Conservation (phyloP, 2,797 vertebrate species). For the Sylvia borin region DNA sequence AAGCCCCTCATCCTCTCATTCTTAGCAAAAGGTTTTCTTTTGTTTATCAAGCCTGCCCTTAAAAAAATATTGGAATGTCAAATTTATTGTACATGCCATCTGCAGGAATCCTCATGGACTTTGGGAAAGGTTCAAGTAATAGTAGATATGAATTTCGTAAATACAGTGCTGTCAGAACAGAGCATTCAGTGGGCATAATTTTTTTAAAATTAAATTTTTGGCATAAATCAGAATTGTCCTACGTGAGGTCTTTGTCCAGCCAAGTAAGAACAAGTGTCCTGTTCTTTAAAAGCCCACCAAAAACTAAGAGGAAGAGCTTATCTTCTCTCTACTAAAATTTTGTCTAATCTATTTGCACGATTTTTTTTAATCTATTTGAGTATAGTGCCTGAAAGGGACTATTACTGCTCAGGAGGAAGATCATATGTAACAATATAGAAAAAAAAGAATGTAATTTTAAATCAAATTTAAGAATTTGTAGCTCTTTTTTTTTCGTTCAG, state of each 20-base stretch:
- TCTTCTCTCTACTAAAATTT: background rate
- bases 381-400: background rate
- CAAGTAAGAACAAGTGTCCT: background rate
- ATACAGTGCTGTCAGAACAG: background rate
- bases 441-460: background rate
- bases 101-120: background rate
- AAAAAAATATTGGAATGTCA: background rate
- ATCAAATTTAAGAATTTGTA: constrained; percentile 3
- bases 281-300: background rate
- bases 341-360: background rate
- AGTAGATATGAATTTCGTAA: background rate
- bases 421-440: background rate
- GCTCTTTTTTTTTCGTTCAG: background rate
- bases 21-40: background rate
- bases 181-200: background rate
- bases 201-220: background rate
- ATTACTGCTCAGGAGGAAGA: background rate
- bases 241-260: background rate
- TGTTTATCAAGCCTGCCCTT: background rate
- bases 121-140: background rate
- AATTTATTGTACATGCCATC: background rate
- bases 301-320: background rate
- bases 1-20: background rate
- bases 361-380: background rate
- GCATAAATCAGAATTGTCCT: background rate